Evolutionary conservation across 2,888 invertebrate genomes (phyloP), one percentile per base, ranked within the genome.

Genomic region (Rhagonycha lutea): DNA sequence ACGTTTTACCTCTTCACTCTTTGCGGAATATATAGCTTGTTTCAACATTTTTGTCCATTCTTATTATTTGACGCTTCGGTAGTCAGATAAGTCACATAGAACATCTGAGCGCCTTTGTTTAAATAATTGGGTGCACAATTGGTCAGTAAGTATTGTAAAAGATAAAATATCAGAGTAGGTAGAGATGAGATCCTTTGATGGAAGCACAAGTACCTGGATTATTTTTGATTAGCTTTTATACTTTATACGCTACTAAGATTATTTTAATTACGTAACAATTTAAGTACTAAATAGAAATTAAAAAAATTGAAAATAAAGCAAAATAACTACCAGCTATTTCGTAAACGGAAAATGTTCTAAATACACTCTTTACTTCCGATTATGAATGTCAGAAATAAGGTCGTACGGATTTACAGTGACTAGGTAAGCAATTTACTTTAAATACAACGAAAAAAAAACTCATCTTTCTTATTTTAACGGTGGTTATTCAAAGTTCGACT

Each of bases 321-420:
- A 47, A 47, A 47, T 47, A 47, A n/a, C 47, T 47, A 8, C 7
- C n/a, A 47, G 47, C 47, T 47, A 47, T 47, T 47, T 47, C 5
- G n/a, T n/a, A n/a, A n/a, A 47, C 72, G 68, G 67, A 47, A 69
- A 69, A 69, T 61, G 60, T 23, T 18, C 23, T 82, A 80, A 81
- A 81, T 82, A 79, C 78, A 82, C 80, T 80, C 78, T 80, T 82
- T 78, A 79, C 79, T 82, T 83, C 82, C 82, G 82, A 82, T 82
- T 83, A 81, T 80, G 80, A 81, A 81, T 81, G 81, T 80, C 82
- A 82, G 83, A 83, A 83, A 83, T 83, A 83, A 83, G 82, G 82
- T 83, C 82, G 81, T 70, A 71, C 81, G 79, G 78, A 79, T 74
- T 78, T 77, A 77, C 79, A 76, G 70, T 61, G 68, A 76, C 72